Base-by-base conservation (phyloP, 1,140 invertebrate species). In the Leptoteleia sp. region DNA sequence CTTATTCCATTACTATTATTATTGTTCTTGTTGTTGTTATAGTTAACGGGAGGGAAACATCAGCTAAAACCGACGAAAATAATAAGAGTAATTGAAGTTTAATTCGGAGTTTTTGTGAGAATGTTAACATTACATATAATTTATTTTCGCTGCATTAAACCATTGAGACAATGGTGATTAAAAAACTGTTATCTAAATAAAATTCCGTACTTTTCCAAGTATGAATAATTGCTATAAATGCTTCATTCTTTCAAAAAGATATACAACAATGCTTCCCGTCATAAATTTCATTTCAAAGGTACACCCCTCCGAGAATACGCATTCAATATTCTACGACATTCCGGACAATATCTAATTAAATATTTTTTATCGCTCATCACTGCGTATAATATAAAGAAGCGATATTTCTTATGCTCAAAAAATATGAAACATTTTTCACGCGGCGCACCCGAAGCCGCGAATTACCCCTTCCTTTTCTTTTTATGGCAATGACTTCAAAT, bases 291-390 rank as follows among this genome's bases (percentile, higher is more conserved):
- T 52, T 54, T 29, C 12, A n/a, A 27, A 25, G 12, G 12, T 4
- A 25, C 2, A 12, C 12, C 50, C 19, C 1, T 2, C 0, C 2
- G 50, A 33, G 15, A 38, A 15, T 19, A 38, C 4, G 4, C 48
- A 22, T 25, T 55, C 37, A 38, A 38, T 40, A 55, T 27, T 25
- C 50, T 16, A 12, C 8, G 8, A 16, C 37, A 31, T 57, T 57
- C 22, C 25, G 25, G 13, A 19, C 15, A 57, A 57, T 42, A 31
- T 57, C 38, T 42, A 57, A 57, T 57, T 57, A 57, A 57, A 57
- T 57, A 57, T 57, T 57, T n/a, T 57, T 57, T 43, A 57, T 57
- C 38, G 12, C 37, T 22, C 50, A 40, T 38, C 50, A 40, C 22
- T 54, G 1, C n/a, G 15, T 37, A 8, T 15, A 54, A 54, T 40